Evolutionary conservation across 2,113 vertebrate species (phyloP).

Genomic region (Gobio gobio): DNA sequence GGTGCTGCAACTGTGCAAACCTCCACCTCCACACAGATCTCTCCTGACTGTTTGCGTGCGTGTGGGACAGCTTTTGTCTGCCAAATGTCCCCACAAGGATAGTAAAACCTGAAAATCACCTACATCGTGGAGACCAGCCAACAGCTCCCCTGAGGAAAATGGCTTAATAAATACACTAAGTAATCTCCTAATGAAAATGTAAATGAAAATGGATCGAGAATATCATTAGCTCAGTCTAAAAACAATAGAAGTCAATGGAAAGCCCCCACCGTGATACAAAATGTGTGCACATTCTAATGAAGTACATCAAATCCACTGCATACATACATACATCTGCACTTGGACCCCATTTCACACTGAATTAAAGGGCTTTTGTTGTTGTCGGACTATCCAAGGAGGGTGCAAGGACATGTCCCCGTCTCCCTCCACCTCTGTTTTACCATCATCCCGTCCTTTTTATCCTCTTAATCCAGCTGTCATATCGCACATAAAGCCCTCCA

Average conservation of each 20-base stretch:
- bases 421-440: background rate
- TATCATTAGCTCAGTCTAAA: slow-evolving; percentile 4
- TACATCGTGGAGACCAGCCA: background rate
- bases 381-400: background rate
- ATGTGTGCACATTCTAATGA: slow-evolving; percentile 18
- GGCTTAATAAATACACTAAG: background rate
- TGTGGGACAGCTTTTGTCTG: slow-evolving; percentile 2
- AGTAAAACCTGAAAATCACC: slow-evolving; percentile 20
- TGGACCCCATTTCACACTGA: slow-evolving; percentile 55
- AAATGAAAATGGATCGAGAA: background rate
- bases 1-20: slow-evolving; percentile 55
- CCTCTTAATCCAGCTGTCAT: slow-evolving; percentile 32
- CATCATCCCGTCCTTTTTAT: slow-evolving; percentile 5
- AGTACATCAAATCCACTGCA: slow-evolving; percentile 29
- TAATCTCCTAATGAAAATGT: background rate
- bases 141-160: background rate
- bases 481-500: slow-evolving; percentile 32
- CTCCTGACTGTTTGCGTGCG: slow-evolving; percentile 15
- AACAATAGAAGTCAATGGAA: background rate
- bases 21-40: slow-evolving; percentile 18
- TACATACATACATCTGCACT: slow-evolving; percentile 22
- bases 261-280: background rate
- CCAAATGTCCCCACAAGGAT: slow-evolving; percentile 10
- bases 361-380: slow-evolving; percentile 48
- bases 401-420: background rate